These are phyloP conservation scores for Mythimna vitellina DNA, from an alignment of 2,888 invertebrate genomes.

Conservation along the genomic window DNA sequence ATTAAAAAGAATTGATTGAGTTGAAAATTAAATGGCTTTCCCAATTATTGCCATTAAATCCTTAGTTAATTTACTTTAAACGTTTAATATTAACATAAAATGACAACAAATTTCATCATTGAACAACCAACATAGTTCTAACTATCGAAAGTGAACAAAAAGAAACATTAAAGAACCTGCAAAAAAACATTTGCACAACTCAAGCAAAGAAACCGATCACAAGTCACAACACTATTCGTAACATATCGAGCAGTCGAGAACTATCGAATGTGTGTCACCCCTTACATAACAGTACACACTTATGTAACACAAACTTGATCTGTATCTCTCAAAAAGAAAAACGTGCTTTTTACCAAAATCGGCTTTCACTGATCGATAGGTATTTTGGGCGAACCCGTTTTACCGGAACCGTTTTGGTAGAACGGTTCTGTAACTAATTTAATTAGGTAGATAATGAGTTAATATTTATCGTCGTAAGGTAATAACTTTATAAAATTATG, in stretches of 20 bases:
- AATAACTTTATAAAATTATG: slow-evolving; percentile 30
- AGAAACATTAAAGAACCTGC: not conserved
- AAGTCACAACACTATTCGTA: slow-evolving; percentile 56
- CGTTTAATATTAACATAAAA: not conserved
- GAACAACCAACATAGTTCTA: not conserved
- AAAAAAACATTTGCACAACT: slow-evolving; percentile 47
- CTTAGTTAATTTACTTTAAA: no score
- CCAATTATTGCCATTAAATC: no score
- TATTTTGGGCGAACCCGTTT: slow-evolving; percentile 47
- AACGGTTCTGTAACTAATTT: slow-evolving; percentile 44
- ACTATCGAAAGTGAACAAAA: slow-evolving; percentile 15
- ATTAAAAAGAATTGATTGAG: no score
- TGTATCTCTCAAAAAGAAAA: slow-evolving; percentile 68
- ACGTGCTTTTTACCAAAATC: slow-evolving; percentile 64
- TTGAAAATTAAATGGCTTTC: no score
- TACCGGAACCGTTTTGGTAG: slow-evolving; percentile 30
- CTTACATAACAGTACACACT: slow-evolving; percentile 74
- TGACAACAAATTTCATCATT: not conserved
- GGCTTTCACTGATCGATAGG: slow-evolving; percentile 71
- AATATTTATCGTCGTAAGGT: slow-evolving; percentile 25
- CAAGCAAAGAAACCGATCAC: slow-evolving; percentile 42
- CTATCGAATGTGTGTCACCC: slow-evolving; percentile 67
- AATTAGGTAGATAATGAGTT: slow-evolving; percentile 37
- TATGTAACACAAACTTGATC: slow-evolving; percentile 76
- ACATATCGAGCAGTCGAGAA: slow-evolving; percentile 60